phyloP scores from a whole-genome alignment of 35 echinoderm and acorn worm genomes.

The Heliocidaris tuberculata region DNA sequence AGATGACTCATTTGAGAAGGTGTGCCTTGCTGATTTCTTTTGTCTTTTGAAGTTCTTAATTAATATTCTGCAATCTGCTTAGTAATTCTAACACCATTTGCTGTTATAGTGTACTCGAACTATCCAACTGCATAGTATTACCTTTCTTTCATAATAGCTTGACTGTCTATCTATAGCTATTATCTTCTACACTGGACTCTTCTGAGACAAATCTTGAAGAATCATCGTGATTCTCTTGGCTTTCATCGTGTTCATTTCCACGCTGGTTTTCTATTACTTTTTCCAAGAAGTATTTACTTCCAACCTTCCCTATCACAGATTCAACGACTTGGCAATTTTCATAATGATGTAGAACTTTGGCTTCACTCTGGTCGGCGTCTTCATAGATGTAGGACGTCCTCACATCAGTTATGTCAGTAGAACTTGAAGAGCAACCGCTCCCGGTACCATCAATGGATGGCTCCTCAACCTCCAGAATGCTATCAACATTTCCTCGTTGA shows the following conservation, averaged over 20 bases:
- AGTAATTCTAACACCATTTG: not conserved
- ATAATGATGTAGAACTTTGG: not conserved
- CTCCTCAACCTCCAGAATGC: not conserved
- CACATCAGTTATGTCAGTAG: not conserved
- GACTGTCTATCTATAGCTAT: not conserved
- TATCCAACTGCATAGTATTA: not conserved
- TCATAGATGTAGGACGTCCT: not conserved
- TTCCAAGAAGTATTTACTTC: not conserved
- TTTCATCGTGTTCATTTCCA: not conserved
- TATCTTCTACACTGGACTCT: not conserved
- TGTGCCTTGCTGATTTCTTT: too few species aligned
- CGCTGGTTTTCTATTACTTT: not conserved
- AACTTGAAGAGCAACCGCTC: not conserved
- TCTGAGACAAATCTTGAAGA: not conserved
- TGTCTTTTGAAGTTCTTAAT: too few species aligned
- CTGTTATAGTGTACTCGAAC: not conserved
- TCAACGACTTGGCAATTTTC: not conserved
- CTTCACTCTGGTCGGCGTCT: not conserved
- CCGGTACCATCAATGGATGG: not conserved
- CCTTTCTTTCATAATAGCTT: not conserved
- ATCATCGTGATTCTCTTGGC: not conserved
- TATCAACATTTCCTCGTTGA: not conserved
- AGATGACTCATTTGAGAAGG: not conserved
- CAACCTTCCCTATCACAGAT: not conserved
- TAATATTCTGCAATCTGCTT: not conserved